Evolutionary conservation across 2,888 invertebrate genomes (phyloP), one percentile per base, ranked within the genome.

Genomic region (Oscheius onirici): DNA sequence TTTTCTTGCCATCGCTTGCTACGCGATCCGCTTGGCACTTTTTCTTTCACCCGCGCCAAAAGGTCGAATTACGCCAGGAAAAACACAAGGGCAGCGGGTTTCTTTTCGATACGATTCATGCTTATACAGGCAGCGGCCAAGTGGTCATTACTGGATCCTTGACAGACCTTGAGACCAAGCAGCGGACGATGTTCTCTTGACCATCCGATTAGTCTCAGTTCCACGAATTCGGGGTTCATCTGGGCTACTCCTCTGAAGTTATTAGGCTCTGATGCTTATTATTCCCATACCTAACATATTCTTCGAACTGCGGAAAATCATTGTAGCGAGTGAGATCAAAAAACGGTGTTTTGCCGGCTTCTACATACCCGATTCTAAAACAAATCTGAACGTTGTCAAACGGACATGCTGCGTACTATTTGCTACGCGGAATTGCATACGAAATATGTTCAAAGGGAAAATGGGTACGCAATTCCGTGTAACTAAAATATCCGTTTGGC

Each of bases 241-340:
- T 71, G 72, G 15, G 84, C 84, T 0, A 79, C 79, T 3, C 72
- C 63, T 17, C 71, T 57, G n/a, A 20, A 63, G 11, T 28, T 28
- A 15, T 3, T n/a, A n/a, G n/a, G 17, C 3, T 58, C 17, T 58
- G 5, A 10, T 28, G 22, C 15, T 43, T 10, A 13, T 1, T n/a
- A 5, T 28, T 15, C n/a, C 41, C 2, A 0, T 51, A 61, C 71
- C 75, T 76, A 1, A 80, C 66, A 55, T 78, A 80, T 24, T 76
- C 76, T 61, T 84, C 84, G 57, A 84, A 84, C 15, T 81, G 81
- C 20, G 73, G 76, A 65, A 79, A 82, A 57, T 85, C 85, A 60
- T 82, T 83, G 77, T 85, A 85, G 20, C 74, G 24, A 2, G 76
- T 79, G 60, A 79, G 70, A 63, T 79, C 78, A 69, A 79, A 79